A percentile compares a stretch with the other conserved stretches of the same genome.
Conservation (phyloP, 2,888 invertebrate species). For the Poecilus cupreus region DNA sequence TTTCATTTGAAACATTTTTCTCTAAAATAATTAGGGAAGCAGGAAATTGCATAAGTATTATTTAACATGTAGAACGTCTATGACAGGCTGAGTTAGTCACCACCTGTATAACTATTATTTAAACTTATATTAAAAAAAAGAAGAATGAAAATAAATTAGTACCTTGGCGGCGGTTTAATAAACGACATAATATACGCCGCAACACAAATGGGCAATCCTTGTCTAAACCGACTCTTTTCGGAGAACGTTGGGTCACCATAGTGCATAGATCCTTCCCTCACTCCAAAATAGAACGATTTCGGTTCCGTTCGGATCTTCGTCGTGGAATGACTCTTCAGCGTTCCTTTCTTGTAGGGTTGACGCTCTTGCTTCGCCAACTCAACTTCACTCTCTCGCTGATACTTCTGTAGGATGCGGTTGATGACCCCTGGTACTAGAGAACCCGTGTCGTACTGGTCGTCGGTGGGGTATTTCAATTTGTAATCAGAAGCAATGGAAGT, state of each 20-base stretch:
- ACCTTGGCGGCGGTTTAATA: constrained; percentile 73
- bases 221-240: constrained; percentile 68
- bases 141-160: background rate
- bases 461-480: constrained; percentile 11
- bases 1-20: too few relatives aligned
- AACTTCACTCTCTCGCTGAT: constrained; percentile 69
- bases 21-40: too few relatives aligned
- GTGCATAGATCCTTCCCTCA: constrained; percentile 69
- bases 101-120: too few relatives aligned
- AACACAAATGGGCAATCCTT: constrained; percentile 77
- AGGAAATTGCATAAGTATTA: too few relatives aligned
- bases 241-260: constrained; percentile 69
- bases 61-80: too few relatives aligned
- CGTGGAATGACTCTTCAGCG: constrained; percentile 71
- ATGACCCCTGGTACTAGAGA: constrained; percentile 41
- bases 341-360: constrained; percentile 68
- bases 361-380: constrained; percentile 64
- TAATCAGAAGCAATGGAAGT: constrained; percentile 43
- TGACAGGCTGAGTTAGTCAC: too few relatives aligned
- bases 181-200: constrained; percentile 77
- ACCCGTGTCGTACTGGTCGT: constrained; percentile 33
- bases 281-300: constrained; percentile 70
- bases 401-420: constrained; percentile 68
- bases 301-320: constrained; percentile 69
- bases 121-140: too few relatives aligned